Conservation (phyloP, 2,113 vertebrate genomes). For the Malurus elegans region DNA sequence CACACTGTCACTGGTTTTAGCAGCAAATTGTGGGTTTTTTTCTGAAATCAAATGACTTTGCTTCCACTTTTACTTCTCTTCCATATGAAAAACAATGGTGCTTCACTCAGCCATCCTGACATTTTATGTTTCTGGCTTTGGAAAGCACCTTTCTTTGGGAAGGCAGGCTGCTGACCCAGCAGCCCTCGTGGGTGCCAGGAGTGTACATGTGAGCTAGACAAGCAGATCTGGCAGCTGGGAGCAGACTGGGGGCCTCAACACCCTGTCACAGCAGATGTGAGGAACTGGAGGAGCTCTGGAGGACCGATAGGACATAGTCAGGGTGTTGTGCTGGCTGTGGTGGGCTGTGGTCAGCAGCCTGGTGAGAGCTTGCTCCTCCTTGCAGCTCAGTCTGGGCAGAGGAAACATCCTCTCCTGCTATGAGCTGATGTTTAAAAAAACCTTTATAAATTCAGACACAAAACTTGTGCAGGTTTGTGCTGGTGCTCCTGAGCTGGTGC, state of each 20-base stretch:
- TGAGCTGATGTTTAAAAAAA: not conserved
- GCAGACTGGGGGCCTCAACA: not conserved
- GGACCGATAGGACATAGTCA: not conserved
- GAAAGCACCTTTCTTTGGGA: not conserved
- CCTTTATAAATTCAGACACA: not conserved
- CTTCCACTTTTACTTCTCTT: not conserved
- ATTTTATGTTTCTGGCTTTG: not conserved
- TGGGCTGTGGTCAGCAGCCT: not conserved
- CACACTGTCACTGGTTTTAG: not conserved
- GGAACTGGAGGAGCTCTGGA: not conserved
- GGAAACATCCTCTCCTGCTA: not conserved
- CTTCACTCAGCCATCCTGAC: not conserved
- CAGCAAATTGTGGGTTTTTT: not conserved
- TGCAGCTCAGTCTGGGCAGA: not conserved
- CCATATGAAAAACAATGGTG: not conserved
- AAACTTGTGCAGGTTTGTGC: not conserved
- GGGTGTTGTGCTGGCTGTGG: fast-evolving
- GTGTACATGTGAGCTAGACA: fast-evolving
- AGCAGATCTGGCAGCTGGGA: not conserved
- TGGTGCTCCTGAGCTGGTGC: not conserved
- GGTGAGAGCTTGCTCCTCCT: not conserved
- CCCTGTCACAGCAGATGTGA: not conserved
- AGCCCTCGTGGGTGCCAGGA: not conserved
- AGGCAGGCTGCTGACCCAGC: not conserved
- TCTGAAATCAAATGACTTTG: not conserved